Base-by-base conservation (phyloP, 2,797 vertebrate species). In the Helicolenus hilgendorfi region DNA sequence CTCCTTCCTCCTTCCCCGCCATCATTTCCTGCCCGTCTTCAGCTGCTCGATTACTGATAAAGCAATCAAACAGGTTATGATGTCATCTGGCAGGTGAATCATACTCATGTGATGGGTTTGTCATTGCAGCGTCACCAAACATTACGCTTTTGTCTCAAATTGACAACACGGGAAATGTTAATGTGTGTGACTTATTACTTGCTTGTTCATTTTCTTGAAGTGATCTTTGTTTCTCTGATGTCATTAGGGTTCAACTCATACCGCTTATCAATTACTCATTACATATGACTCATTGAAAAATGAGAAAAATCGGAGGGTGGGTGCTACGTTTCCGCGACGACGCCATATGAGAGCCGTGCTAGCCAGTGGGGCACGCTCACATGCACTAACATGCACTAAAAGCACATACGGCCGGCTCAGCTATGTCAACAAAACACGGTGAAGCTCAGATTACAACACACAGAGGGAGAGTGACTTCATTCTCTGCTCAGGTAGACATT, bases 61-160 rank as follows among this genome's bases (percentile, higher is more conserved):
- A 72, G 73, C 62, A 94, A 77, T 88, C 82, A 89, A 94, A 94
- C 92, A 94, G 95, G 96, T 96, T n/a, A 36, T 96, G 93, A 96
- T 67, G 22, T 95, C 95, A 87, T 71, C 18, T 45, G 33, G 81
- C 76, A 91, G 86, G 88, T 95, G 93, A 96, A 85, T 97, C 92
- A 95, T 20, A 11, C 31, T 83, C 69, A 53, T 88, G 77, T 89
- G 77, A 81, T 6, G 15, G 71, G 70, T 79, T 62, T 11, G 86
- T 94, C 92, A 90, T 36, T 8, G 11, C 29, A 36, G 85, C 22
- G 58, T 96, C 87, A 94, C 33, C 72, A 1, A 49, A 88, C 27
- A 76, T 84, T 4, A 55, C 4, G 20, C 15, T 38, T 70, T 85
- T 49, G 89, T 88, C 79, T 81, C 6, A 7, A 70, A 77, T 7